These are phyloP conservation scores for Anthoscopus minutus DNA, from an alignment of 2,113 vertebrate genomes.

Conservation along the genomic window DNA sequence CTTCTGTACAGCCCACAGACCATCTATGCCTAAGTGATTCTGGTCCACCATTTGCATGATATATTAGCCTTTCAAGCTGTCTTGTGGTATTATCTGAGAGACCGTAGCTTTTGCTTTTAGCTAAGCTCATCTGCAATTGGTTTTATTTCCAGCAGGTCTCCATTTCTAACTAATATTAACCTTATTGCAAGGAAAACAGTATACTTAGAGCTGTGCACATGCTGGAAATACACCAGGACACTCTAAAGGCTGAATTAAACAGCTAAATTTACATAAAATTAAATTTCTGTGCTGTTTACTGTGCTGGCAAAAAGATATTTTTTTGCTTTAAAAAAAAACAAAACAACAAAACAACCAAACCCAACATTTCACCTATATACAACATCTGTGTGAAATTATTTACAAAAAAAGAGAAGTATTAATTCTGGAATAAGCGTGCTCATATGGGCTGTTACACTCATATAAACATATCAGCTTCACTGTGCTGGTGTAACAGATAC, in stretches of 20 bases:
- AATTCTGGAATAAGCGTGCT: background rate
- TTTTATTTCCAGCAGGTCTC: background rate
- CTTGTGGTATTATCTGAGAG: constrained; percentile 20
- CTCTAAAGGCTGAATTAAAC: background rate
- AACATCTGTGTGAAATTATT: background rate
- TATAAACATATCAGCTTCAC: background rate
- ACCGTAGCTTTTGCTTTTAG: background rate
- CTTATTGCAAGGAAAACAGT: background rate
- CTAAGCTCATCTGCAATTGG: background rate
- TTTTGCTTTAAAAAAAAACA: background rate
- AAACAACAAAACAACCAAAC: background rate
- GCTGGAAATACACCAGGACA: background rate
- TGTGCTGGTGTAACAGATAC: background rate
- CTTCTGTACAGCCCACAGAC: constrained; percentile 34
- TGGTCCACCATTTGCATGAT: constrained; percentile 46
- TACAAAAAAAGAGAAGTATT: background rate
- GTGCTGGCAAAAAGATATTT: background rate
- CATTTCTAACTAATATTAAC: background rate
- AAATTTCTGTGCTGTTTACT: background rate
- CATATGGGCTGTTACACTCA: background rate
- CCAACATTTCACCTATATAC: background rate
- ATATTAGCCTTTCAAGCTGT: constrained; percentile 53
- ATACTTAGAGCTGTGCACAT: background rate
- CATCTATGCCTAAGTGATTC: background rate
- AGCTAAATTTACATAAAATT: background rate